Evolutionary conservation across 2,888 invertebrate genomes (phyloP).

Genomic region (Drosophila mayaguana): DNA sequence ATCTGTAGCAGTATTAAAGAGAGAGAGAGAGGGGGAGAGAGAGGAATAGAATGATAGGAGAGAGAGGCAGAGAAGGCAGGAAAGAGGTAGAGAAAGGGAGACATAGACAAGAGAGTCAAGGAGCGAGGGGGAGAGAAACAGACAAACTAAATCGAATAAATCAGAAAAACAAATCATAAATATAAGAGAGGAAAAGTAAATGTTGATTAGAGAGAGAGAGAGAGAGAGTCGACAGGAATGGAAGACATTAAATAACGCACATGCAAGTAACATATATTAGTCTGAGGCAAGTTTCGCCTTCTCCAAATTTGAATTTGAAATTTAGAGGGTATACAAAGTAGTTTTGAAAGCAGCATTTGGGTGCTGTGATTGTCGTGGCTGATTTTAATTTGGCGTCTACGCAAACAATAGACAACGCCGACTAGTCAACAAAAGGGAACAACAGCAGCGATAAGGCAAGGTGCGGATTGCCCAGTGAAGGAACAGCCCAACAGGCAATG

Average conservation of each 20-base stretch:
- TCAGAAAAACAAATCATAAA: no score
- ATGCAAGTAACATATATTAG: neutral
- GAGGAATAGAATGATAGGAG: no score
- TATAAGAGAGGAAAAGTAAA: no score
- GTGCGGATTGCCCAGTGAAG: constrained; percentile 43
- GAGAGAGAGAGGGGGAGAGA: neutral
- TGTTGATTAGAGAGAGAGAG: no score
- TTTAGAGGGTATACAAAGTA: constrained; percentile 41
- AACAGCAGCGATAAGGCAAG: constrained; percentile 59
- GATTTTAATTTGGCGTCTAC: constrained; percentile 75
- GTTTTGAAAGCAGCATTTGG: constrained; percentile 43
- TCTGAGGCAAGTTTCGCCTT: no score
- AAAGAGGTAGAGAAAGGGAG: neutral
- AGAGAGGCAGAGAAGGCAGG: neutral
- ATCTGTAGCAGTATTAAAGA: neutral
- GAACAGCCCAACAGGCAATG: constrained; percentile 11
- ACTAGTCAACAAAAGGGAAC: constrained; percentile 71
- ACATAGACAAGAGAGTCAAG: neutral
- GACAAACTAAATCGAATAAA: no score
- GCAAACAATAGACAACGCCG: constrained; percentile 72
- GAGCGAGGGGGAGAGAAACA: no score
- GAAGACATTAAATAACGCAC: no score
- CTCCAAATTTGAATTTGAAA: neutral
- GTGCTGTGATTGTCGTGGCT: constrained; percentile 27
- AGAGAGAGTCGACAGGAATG: no score